Evolutionary conservation across 1,140 invertebrate genomes (phyloP).

Genomic region (Drosophila insularis): DNA sequence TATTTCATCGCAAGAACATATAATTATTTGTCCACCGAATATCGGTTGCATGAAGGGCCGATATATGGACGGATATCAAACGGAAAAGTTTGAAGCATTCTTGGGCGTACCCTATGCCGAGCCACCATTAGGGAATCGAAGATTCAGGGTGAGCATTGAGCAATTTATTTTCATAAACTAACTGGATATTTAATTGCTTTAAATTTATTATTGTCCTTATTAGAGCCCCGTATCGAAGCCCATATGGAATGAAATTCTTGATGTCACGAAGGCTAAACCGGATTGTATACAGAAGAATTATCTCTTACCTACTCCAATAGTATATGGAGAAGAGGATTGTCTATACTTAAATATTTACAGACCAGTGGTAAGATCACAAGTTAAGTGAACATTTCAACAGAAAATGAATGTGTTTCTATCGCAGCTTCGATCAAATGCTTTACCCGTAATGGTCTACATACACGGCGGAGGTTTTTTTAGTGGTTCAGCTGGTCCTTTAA

Average conservation of each 20-base stretch:
- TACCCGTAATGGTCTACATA: slow-evolving; percentile 82
- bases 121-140: too few relatives aligned
- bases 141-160: too few relatives aligned
- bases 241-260: not conserved
- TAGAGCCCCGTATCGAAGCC: too few relatives aligned
- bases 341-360: slow-evolving; percentile 86
- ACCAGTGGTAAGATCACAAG: slow-evolving; percentile 82
- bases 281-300: slow-evolving; percentile 73
- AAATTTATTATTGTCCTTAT: too few relatives aligned
- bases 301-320: slow-evolving; percentile 46
- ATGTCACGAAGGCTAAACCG: slow-evolving; percentile 42
- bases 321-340: slow-evolving; percentile 84
- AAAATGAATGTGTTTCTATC: slow-evolving; percentile 10
- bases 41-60: too few relatives aligned
- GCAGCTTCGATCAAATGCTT: not conserved
- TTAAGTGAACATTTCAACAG: not conserved
- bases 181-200: too few relatives aligned
- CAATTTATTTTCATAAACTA: too few relatives aligned
- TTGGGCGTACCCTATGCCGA: too few relatives aligned
- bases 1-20: too few relatives aligned
- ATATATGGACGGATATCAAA: too few relatives aligned
- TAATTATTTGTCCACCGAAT: too few relatives aligned
- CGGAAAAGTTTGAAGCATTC: too few relatives aligned
- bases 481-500: slow-evolving; percentile 56
- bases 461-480: slow-evolving; percentile 82